Evolutionary conservation across 1,140 invertebrate genomes (phyloP).

Genomic region (Drosophila sp.): DNA sequence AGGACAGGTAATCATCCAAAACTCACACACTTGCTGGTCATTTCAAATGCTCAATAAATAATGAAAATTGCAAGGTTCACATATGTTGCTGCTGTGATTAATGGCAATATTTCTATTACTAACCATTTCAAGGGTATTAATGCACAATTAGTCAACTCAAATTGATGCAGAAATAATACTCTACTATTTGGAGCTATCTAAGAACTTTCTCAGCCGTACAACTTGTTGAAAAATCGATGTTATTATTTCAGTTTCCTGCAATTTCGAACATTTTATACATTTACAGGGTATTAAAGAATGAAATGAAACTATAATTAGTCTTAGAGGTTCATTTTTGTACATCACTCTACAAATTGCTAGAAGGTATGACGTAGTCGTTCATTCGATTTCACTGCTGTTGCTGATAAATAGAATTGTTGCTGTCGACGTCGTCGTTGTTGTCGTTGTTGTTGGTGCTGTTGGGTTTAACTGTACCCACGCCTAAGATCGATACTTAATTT

Average conservation of each 20-base stretch:
- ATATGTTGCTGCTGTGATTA: too few species aligned
- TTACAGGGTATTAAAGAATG: neutral
- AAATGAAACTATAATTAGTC: too few species aligned
- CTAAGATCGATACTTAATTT: slow-evolving; percentile 40
- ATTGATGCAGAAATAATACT: too few species aligned
- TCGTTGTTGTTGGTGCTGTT: slow-evolving; percentile 1
- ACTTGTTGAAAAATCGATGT: too few species aligned
- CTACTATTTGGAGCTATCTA: too few species aligned
- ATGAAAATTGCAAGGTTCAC: too few species aligned
- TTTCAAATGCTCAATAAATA: neutral
- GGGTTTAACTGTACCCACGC: neutral
- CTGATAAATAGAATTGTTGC: neutral
- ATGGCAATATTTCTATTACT: too few species aligned
- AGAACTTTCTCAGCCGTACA: too few species aligned
- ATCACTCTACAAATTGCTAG: neutral
- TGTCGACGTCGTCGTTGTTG: neutral
- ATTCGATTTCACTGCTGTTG: neutral
- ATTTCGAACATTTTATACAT: neutral
- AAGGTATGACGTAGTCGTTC: neutral
- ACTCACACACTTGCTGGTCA: neutral
- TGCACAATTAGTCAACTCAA: too few species aligned
- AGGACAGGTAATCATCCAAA: too few species aligned
- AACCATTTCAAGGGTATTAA: too few species aligned
- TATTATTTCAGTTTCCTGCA: too few species aligned
- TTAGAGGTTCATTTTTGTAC: neutral